Conservation (phyloP, 92 coral and sea anemone genomes). For the Scolanthus callimorphus region DNA sequence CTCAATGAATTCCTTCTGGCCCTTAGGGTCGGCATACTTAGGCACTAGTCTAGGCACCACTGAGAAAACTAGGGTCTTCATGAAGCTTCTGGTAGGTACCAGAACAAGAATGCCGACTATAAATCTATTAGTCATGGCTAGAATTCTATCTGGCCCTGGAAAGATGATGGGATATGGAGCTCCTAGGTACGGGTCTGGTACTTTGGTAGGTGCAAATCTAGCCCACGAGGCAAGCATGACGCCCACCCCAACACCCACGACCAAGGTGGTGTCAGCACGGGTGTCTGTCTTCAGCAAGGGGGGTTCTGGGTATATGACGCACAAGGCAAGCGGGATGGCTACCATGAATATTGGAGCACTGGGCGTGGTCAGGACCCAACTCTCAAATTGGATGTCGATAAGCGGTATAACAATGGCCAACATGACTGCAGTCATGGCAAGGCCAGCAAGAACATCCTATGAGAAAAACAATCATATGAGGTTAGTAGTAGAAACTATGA, state of each 20-base stretch:
- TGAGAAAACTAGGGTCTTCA: constrained; percentile 65
- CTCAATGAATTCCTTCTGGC: constrained; percentile 61
- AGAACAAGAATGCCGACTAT: constrained; percentile 65
- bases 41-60: constrained; percentile 76
- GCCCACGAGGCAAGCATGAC: constrained; percentile 70
- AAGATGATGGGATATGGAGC: constrained; percentile 53
- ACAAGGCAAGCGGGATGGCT: constrained; percentile 62
- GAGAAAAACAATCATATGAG: constrained; percentile 9
- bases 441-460: constrained; percentile 88
- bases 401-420: constrained; percentile 63
- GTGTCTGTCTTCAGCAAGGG: constrained; percentile 70
- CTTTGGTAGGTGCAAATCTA: constrained; percentile 42
- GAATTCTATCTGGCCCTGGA: constrained; percentile 55
- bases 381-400: constrained; percentile 55
- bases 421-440: constrained; percentile 51
- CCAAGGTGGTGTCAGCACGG: constrained; percentile 81
- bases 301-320: constrained; percentile 82
- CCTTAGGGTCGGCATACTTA: constrained; percentile 50
- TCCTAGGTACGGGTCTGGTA: constrained; percentile 69
- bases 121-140: constrained; percentile 69
- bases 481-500: too few species aligned
- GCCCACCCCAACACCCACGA: constrained; percentile 73
- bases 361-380: constrained; percentile 79
- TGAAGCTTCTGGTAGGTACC: constrained; percentile 61
- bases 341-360: constrained; percentile 73